A percentile compares a stretch with the other conserved stretches of the same genome.
Evolutionary conservation across 2,888 invertebrate species (phyloP).

Genomic region (Anarsia innoxiella): DNA sequence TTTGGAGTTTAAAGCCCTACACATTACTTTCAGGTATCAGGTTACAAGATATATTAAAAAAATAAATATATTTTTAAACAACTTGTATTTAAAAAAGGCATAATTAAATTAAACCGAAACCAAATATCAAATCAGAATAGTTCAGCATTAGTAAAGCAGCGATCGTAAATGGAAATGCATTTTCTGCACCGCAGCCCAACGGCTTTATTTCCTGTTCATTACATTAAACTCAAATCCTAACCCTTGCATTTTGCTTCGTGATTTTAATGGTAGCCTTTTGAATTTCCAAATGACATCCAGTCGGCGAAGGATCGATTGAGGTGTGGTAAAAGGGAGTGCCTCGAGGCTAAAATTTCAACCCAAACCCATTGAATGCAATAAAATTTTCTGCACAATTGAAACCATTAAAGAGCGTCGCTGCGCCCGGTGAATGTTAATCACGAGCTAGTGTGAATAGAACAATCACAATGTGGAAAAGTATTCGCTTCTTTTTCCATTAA

Average conservation of each 20-base stretch:
- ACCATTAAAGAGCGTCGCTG: slow-evolving; percentile 63
- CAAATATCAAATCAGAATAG: too few species aligned
- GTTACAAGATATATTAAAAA: too few species aligned
- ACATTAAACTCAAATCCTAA: too few species aligned
- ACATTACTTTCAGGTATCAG: too few species aligned
- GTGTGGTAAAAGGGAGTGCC: slow-evolving; percentile 38
- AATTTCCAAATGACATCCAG: not conserved
- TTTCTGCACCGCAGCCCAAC: too few species aligned
- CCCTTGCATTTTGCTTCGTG: not conserved
- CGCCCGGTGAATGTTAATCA: slow-evolving; percentile 63
- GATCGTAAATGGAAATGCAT: too few species aligned
- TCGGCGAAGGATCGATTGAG: slow-evolving; percentile 35
- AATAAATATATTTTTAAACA: too few species aligned
- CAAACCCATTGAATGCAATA: slow-evolving; percentile 66
- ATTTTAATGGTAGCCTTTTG: not conserved
- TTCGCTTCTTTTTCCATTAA: slow-evolving; percentile 42
- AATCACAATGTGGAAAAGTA: slow-evolving; percentile 55
- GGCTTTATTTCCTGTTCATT: slow-evolving; percentile 1
- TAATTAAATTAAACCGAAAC: too few species aligned
- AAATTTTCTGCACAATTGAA: slow-evolving; percentile 72
- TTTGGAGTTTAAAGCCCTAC: too few species aligned
- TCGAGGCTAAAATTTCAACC: slow-evolving; percentile 42
- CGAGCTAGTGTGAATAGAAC: slow-evolving; percentile 63
- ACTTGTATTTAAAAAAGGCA: too few species aligned
- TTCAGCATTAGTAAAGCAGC: too few species aligned